These are phyloP conservation scores for Tetragnatha versicolor DNA, from an alignment of 1,140 invertebrate species.

Conservation along the genomic window DNA sequence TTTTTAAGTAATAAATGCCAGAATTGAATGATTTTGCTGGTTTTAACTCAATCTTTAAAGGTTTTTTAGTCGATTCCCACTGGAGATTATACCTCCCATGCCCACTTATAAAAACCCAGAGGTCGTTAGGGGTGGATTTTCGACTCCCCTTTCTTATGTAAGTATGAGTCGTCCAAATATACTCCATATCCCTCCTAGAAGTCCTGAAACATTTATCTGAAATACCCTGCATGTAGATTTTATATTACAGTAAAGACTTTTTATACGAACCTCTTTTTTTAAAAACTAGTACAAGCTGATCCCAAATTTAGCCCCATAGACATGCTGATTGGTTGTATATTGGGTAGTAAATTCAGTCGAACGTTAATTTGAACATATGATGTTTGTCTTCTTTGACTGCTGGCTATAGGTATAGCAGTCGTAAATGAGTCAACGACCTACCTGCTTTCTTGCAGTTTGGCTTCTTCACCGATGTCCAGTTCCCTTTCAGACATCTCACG, in stretches of 20 bases:
- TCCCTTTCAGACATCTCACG: slow-evolving; percentile 9
- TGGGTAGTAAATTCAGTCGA: background rate
- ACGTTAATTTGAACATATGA: background rate
- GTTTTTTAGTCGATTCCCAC: too few species aligned
- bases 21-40: too few species aligned
- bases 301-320: background rate
- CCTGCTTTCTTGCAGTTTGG: background rate
- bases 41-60: too few species aligned
- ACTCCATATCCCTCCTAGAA: too few species aligned
- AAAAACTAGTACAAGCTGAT: background rate
- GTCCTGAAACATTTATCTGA: too few species aligned
- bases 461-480: background rate
- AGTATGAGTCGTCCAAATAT: too few species aligned
- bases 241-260: background rate
- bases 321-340: background rate
- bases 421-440: background rate
- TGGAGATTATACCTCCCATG: too few species aligned
- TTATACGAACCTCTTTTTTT: background rate
- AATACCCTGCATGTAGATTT: too few species aligned
- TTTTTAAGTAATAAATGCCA: too few species aligned
- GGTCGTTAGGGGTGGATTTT: too few species aligned
- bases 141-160: too few species aligned
- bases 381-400: background rate
- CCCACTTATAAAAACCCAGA: too few species aligned
- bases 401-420: background rate